Evolutionary conservation across 92 coral and sea anemone genomes (phyloP), one percentile per base, ranked within the genome.

Genomic region (Zoanthus gigantus): DNA sequence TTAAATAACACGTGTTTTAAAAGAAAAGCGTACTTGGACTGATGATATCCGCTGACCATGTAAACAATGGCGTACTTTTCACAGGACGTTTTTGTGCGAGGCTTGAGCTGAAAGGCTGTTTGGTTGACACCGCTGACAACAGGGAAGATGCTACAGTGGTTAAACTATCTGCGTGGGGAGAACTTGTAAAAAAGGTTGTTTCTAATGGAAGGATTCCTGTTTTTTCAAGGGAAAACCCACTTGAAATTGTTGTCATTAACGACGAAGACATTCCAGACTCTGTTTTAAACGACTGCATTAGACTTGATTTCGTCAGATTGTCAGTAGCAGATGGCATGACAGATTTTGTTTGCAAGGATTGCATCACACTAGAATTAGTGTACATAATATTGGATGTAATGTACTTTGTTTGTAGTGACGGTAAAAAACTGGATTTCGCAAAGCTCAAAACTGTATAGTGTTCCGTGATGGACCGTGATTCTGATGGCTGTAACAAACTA

Each of bases 1-100:
- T 2, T 32, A 9, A 68, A 60, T 23, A 78, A 68, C 17, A 28
- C 56, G 48, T 4, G 47, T 66, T 18, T 65, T 44, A 80, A 18
- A 12, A 37, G n/a, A 81, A 6, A 7, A 0, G 60, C 85, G 63
- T 81, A 81, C 85, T 81, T 71, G 56, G 45, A 9, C n/a, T 81
- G 74, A 31, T 29, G 75, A 47, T 66, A 29, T 44, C 85, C 75
- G 85, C 74, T 65, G 74, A 65, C 85, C 75, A 16, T 11, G 53
- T 81, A 30, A 58, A 60, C 34, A 46, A 31, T 23, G 60, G 28
- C 14, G 58, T 81, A 13, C 58, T 81, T 73, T n/a, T 81, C 63
- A 44, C 1, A 23, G 60, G 47, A 81, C 29, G 23, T 60, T 48
- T 7, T 52, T 67, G 18, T 30, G 85, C 17, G 15, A 5, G 45